Evolutionary conservation across 2,797 vertebrate species (phyloP).

Genomic region (Catostomus latipinnis): DNA sequence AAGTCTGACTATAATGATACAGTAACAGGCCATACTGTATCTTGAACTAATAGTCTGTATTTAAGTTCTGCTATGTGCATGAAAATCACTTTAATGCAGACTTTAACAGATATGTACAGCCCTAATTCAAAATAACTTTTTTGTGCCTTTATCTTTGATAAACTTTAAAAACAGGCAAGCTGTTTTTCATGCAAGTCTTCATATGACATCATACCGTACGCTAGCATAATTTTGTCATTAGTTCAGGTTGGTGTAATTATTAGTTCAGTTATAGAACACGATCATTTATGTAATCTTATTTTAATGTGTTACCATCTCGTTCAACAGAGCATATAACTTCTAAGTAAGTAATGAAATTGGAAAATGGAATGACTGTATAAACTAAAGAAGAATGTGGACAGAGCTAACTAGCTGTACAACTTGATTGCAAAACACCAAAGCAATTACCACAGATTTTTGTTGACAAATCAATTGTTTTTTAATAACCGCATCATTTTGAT

Average conservation of each 20-base stretch:
- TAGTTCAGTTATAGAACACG: too few relatives aligned
- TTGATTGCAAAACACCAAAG: slow-evolving; percentile 12
- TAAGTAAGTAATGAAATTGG: background rate
- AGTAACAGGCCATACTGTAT: background rate
- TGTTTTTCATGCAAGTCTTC: too few relatives aligned
- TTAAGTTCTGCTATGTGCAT: background rate
- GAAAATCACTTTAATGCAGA: slow-evolving; percentile 22
- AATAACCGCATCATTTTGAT: slow-evolving; percentile 19
- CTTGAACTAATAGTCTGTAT: background rate
- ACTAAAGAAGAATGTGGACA: background rate
- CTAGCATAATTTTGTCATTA: too few relatives aligned
- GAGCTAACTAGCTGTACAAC: background rate
- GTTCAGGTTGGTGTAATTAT: too few relatives aligned
- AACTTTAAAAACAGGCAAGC: too few relatives aligned
- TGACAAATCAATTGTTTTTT: slow-evolving; percentile 37
- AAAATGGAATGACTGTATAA: background rate
- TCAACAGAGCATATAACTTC: background rate
- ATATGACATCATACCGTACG: too few relatives aligned
- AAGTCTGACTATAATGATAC: slow-evolving; percentile 4
- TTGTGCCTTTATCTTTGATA: too few relatives aligned
- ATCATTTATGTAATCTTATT: background rate
- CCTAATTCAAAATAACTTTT: slow-evolving; percentile 30
- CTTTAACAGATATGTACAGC: slow-evolving; percentile 2
- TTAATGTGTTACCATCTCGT: too few relatives aligned
- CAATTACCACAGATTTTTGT: slow-evolving; percentile 30